phyloP scores from a whole-genome alignment of 2,113 vertebrate genomes.

The Ailuropoda melanoleuca region DNA sequence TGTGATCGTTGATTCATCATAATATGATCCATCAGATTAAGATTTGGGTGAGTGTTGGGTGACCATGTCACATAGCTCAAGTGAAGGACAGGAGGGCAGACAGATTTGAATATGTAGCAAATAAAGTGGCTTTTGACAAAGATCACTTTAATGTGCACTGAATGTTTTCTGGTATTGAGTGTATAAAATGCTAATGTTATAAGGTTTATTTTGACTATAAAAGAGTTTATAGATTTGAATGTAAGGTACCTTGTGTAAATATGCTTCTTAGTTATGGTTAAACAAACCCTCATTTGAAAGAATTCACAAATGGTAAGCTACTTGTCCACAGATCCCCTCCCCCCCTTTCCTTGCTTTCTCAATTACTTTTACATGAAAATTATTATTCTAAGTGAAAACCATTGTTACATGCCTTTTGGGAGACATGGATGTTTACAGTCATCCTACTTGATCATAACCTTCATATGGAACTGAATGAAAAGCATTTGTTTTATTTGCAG shows the following conservation, averaged over 20 bases:
- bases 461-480: background rate
- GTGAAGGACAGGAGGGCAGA: background rate
- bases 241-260: constrained; percentile 68
- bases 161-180: constrained; percentile 71
- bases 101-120: constrained; percentile 60
- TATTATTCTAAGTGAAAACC: constrained; percentile 39
- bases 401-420: constrained; percentile 60
- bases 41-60: constrained; percentile 76
- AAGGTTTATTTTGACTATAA: constrained; percentile 75
- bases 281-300: background rate
- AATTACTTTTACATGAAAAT: constrained; percentile 37
- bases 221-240: constrained; percentile 76
- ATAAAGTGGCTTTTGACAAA: constrained; percentile 64
- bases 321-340: background rate
- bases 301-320: constrained; percentile 21
- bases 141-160: constrained; percentile 71
- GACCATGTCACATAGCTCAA: background rate
- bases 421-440: background rate
- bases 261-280: constrained; percentile 39
- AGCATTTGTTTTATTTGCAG: constrained; percentile 13
- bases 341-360: background rate
- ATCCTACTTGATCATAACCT: background rate
- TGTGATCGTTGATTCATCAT: background rate
- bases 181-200: constrained; percentile 69
- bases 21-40: background rate